Conservation (phyloP, 2,797 vertebrate genomes). For the Acanthopagrus latus region DNA sequence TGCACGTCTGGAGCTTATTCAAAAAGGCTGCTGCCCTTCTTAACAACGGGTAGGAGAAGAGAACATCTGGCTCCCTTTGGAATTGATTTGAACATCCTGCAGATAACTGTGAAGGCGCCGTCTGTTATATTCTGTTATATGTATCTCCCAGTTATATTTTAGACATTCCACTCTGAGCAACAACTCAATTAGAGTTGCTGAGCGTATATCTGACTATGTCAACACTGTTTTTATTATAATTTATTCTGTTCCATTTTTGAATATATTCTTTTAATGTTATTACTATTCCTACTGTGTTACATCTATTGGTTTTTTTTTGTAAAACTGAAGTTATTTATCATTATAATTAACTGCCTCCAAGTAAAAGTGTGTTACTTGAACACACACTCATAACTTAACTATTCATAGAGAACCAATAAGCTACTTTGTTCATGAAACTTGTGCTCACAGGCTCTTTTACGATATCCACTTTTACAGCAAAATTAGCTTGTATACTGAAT, state of each 20-base stretch:
- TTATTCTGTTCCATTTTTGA: neutral
- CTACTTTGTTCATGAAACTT: neutral
- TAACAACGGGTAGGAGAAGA: neutral
- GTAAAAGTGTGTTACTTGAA: neutral
- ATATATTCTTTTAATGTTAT: neutral
- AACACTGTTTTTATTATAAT: neutral
- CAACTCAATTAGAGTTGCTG: neutral
- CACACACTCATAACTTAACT: too few species aligned
- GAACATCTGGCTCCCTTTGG: neutral
- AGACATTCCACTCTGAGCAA: neutral
- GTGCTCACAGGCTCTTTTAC: too few species aligned
- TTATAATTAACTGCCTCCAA: neutral
- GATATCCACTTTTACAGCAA: too few species aligned
- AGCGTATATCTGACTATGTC: neutral
- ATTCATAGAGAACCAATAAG: neutral
- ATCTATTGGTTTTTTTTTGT: too few species aligned
- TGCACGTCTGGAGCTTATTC: neutral
- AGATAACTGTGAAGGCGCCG: neutral
- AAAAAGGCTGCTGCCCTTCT: neutral
- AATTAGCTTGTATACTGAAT: too few species aligned
- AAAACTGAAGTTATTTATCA: neutral
- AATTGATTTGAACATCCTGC: neutral
- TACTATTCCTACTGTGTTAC: neutral
- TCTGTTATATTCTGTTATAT: too few species aligned
- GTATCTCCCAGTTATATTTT: neutral